Evolutionary conservation across 2,113 vertebrate species (phyloP).

Genomic region (Aplodontia rufa): DNA sequence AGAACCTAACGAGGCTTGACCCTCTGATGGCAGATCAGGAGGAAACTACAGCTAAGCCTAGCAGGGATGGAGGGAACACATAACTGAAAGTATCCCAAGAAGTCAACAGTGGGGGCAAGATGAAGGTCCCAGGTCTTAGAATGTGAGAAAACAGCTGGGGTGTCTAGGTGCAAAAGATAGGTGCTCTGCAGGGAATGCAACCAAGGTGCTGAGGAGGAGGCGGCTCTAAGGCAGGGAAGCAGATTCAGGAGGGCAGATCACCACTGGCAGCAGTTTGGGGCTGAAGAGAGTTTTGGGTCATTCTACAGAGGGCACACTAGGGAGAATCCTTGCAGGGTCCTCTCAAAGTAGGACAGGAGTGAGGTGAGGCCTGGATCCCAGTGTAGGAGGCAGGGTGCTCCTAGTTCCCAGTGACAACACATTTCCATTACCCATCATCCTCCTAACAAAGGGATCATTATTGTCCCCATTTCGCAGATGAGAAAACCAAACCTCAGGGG

Average conservation of each 20-base stretch:
- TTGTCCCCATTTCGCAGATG: constrained; percentile 40
- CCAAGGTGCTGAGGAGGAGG: neutral
- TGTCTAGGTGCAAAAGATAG: neutral
- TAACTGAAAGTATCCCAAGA: neutral
- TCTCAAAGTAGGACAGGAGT: neutral
- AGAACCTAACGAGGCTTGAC: neutral
- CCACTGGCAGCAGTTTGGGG: neutral
- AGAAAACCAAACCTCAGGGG: neutral
- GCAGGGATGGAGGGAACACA: neutral
- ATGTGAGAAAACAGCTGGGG: neutral
- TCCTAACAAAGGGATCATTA: neutral
- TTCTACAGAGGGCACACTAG: neutral
- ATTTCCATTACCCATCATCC: neutral
- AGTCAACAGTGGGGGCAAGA: neutral
- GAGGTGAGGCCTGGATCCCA: neutral
- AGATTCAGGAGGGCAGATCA: neutral
- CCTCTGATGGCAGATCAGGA: neutral
- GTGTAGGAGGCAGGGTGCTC: neutral
- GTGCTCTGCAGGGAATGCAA: neutral
- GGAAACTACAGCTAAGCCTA: neutral
- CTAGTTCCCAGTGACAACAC: neutral
- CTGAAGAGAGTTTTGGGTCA: neutral
- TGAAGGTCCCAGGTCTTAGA: neutral
- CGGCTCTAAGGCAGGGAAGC: neutral
- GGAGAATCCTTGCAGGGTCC: neutral